phyloP scores from a whole-genome alignment of 2,888 invertebrate genomes.

The Caenorhabditis doughertyi region DNA sequence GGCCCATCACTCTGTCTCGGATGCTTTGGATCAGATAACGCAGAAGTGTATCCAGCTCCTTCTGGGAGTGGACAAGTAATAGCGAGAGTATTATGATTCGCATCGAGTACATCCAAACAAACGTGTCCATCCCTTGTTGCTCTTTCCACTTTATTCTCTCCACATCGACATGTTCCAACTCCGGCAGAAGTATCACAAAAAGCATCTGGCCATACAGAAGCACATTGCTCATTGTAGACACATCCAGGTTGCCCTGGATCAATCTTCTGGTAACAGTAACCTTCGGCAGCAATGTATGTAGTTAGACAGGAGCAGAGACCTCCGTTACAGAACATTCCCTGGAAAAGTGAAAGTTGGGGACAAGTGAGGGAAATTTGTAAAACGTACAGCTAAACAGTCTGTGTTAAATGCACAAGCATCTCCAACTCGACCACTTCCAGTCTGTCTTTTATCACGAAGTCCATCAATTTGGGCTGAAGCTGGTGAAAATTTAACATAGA shows the following conservation, averaged over 20 bases:
- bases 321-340: constrained; percentile 78
- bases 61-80: constrained; percentile 78
- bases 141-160: constrained; percentile 76
- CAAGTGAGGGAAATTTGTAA: neutral
- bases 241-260: constrained; percentile 79
- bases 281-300: constrained; percentile 76
- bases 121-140: constrained; percentile 77
- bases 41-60: constrained; percentile 77
- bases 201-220: constrained; percentile 78
- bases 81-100: constrained; percentile 76
- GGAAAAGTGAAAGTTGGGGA: neutral
- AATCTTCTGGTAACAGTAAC: constrained; percentile 77
- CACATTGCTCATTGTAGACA: constrained; percentile 76
- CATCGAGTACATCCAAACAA: constrained; percentile 75
- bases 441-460: constrained; percentile 69
- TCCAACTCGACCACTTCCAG: constrained; percentile 76
- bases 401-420: constrained; percentile 78
- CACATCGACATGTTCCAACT: constrained; percentile 77
- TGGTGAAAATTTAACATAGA: neutral
- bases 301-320: constrained; percentile 77
- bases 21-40: constrained; percentile 76
- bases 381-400: constrained; percentile 74
- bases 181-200: constrained; percentile 76
- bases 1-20: constrained; percentile 74
- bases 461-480: constrained; percentile 42